Percentiles rank a stretch among this genome's conserved stretches.
phyloP scores from a whole-genome alignment of 1,140 invertebrate genomes.

The Linepithema humile region DNA sequence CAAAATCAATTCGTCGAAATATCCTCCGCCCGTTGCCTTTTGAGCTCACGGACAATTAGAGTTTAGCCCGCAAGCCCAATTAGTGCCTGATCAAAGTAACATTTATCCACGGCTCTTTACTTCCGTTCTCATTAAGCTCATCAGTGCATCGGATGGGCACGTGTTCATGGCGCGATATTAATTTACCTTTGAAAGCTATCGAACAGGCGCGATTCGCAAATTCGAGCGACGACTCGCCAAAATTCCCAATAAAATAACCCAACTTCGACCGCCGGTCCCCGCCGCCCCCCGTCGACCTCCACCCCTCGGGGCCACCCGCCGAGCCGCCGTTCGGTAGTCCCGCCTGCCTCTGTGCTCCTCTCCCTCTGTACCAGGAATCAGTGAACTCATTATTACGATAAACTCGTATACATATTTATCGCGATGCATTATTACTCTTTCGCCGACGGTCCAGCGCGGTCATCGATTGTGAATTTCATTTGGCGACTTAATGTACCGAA shows the following conservation, averaged over 20 bases:
- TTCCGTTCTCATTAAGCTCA: slow-evolving; percentile 75
- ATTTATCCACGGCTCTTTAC: slow-evolving; percentile 74
- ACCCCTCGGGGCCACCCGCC: slow-evolving; percentile 20
- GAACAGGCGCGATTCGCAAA: slow-evolving; percentile 74
- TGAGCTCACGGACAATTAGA: slow-evolving; percentile 73
- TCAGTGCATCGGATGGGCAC: slow-evolving; percentile 75
- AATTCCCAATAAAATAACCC: slow-evolving; percentile 74
- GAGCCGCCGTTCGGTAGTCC: slow-evolving; percentile 31
- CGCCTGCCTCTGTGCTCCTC: slow-evolving; percentile 35
- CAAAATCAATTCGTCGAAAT: slow-evolving; percentile 70
- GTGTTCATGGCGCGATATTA: slow-evolving; percentile 75
- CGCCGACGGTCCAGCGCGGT: slow-evolving; percentile 74
- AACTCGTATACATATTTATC: slow-evolving; percentile 80
- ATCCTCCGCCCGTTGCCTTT: slow-evolving; percentile 63
- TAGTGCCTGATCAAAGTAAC: slow-evolving; percentile 74
- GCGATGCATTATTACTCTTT: slow-evolving; percentile 78
- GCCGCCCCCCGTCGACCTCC: not conserved
- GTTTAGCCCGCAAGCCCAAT: slow-evolving; percentile 73
- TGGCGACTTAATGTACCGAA: slow-evolving; percentile 83
- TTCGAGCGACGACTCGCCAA: slow-evolving; percentile 70
- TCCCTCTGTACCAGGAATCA: slow-evolving; percentile 70
- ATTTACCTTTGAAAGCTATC: slow-evolving; percentile 76
- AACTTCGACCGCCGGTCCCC: slow-evolving; percentile 59
- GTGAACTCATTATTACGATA: slow-evolving; percentile 82
- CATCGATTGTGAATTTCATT: slow-evolving; percentile 83